These are phyloP conservation scores for Xiphophorus hellerii DNA, from an alignment of 2,113 vertebrate genomes.

Conservation along the genomic window DNA sequence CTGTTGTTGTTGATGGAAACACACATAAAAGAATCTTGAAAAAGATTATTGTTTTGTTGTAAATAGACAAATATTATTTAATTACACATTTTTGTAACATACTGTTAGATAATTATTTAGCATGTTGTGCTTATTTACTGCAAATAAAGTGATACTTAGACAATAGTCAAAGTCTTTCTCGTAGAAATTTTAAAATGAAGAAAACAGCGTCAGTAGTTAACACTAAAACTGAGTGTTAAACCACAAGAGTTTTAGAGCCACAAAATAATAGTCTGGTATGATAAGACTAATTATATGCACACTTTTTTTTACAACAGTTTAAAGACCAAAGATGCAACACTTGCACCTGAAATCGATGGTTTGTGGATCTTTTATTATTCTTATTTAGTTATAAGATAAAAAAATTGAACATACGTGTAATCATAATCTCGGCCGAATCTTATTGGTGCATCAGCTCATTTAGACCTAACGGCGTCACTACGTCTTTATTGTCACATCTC, in stretches of 20 bases:
- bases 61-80: no score
- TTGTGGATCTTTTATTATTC: neutral
- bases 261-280: neutral
- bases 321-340: neutral
- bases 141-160: no score
- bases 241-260: neutral
- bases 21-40: no score
- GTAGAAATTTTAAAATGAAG: no score
- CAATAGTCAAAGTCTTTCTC: no score
- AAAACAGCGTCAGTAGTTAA: no score
- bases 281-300: neutral
- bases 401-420: neutral
- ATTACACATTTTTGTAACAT: no score
- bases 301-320: neutral
- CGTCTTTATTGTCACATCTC: slow-evolving; percentile 18
- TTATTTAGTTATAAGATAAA: neutral
- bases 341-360: no score
- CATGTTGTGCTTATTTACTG: no score
- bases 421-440: neutral
- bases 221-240: neutral
- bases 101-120: no score
- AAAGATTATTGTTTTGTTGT: no score
- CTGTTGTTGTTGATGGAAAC: no score
- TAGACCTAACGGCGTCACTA: neutral
- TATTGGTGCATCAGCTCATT: slow-evolving; percentile 8